Evolutionary conservation across 2,113 vertebrate species (phyloP), one percentile per base, ranked within the genome.

Genomic region (Seriola aureovittata): DNA sequence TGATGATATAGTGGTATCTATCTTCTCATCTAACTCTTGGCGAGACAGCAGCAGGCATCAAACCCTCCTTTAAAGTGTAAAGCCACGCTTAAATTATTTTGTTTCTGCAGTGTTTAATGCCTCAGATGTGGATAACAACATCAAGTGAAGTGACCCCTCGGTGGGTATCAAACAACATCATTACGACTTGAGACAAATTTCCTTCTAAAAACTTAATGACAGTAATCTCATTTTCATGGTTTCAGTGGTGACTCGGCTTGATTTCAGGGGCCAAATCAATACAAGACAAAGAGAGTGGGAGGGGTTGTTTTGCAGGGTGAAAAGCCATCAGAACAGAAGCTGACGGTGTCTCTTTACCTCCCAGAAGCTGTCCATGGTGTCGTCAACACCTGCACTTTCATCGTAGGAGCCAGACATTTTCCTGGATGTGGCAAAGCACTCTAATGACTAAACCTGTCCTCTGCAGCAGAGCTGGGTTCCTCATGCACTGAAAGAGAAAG

Each of bases 331-430:
- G 17, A 62, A 25, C 32, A 44, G 48, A 46, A 4, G 10, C 9
- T 14, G 74, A 40, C 4, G 8, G 58, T 32, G 23, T 46, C 6
- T 34, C 66, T 62, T 70, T 95, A 99, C 98, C 98, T 99, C 98
- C 98, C 98, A 99, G 94, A 99, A 99, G 95, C 98, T 99, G 95
- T 99, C 98, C 0, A 97, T 99, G 75, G 95, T 96, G 93, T 98
- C 98, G 93, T 99, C 88, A 17, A 93, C 95, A n/a, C 94, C 95
- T 4, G 96, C 94, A 71, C 96, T 90, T 92, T 99, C 98, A 14
- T 99, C 98, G 60, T 99, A 99, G 93, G 97, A 97, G 93, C 96
- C 96, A 25, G 97, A 99, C 98, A 99, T 99, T 94, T 90, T 96
- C 90, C 94, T 21, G 89, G 93, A 81, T 84, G 88, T 89, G 86